Percentiles rank a stretch among this genome's conserved stretches.
phyloP scores from a whole-genome alignment of 2,888 invertebrate genomes.

The Tethea ocularis region DNA sequence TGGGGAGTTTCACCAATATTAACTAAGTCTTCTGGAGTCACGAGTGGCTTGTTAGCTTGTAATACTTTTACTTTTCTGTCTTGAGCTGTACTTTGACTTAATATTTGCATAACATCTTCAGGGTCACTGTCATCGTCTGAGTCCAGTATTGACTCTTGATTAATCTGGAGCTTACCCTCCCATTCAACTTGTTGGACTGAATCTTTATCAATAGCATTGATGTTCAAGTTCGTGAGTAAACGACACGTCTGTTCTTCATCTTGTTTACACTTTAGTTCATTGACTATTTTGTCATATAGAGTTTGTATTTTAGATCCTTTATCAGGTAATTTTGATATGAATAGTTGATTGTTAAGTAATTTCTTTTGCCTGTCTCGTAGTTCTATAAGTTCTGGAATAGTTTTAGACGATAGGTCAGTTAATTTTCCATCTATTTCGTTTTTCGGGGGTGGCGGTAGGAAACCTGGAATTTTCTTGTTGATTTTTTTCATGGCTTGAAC shows the following conservation, averaged over 20 bases:
- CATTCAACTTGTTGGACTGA: conserved; percentile 84
- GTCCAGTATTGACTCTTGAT: conserved; percentile 64
- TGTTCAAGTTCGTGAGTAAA: conserved; percentile 77
- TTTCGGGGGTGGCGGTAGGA: conserved; percentile 67
- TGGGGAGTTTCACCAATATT: conserved; percentile 77
- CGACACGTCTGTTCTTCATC: conserved; percentile 78
- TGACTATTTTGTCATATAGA: conserved; percentile 73
- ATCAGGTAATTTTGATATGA: conserved; percentile 82
- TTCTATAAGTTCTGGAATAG: conserved; percentile 76
- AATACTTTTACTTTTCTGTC: conserved; percentile 77
- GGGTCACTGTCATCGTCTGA: conserved; percentile 85
- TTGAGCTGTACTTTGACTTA: conserved; percentile 79
- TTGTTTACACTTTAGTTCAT: conserved; percentile 74
- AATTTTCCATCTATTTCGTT: conserved; percentile 82
- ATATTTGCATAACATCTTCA: conserved; percentile 83
- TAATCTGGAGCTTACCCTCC: conserved; percentile 73
- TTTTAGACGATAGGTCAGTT: conserved; percentile 73
- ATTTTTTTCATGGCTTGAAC: conserved; percentile 55
- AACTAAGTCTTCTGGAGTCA: conserved; percentile 78
- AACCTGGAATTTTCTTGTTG: conserved; percentile 76
- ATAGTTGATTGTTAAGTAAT: conserved; percentile 78
- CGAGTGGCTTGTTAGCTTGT: conserved; percentile 70
- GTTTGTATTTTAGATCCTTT: conserved; percentile 83
- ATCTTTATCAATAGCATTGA: conserved; percentile 69
- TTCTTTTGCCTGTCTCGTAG: conserved; percentile 82